These are phyloP conservation scores for Cygnus atratus DNA, from an alignment of 2,113 vertebrate species.

Conservation along the genomic window DNA sequence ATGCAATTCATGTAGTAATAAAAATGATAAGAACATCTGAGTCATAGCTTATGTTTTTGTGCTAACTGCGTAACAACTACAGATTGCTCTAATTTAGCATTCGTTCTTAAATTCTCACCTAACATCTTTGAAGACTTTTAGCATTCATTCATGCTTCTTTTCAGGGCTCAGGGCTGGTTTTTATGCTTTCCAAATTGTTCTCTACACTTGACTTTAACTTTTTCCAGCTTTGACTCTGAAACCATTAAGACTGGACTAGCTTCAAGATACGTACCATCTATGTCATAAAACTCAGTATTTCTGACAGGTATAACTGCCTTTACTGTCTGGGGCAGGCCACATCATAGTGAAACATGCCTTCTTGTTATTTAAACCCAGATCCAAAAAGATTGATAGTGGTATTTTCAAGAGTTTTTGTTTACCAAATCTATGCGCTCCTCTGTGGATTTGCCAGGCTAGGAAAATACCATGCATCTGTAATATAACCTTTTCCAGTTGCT, in stretches of 20 bases:
- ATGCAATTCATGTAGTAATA: constrained; percentile 7
- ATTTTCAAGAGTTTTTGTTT: constrained; percentile 34
- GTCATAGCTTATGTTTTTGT: neutral
- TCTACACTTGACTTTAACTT: neutral
- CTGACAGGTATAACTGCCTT: neutral
- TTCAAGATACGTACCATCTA: neutral
- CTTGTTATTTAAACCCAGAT: constrained; percentile 12
- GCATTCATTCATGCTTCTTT: neutral
- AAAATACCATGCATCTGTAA: neutral
- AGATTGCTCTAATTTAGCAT: neutral
- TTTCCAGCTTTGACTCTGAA: constrained; percentile 11
- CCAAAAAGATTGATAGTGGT: neutral
- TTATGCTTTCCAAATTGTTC: constrained; percentile 14
- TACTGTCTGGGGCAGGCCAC: neutral
- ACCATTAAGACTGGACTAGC: neutral
- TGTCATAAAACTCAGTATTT: neutral
- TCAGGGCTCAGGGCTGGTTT: neutral
- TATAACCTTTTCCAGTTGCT: neutral
- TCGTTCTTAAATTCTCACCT: neutral
- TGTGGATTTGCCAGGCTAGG: constrained; percentile 45
- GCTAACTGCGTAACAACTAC: neutral
- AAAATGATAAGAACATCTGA: constrained; percentile 1
- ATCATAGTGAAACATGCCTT: constrained; percentile 1
- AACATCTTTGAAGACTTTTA: neutral
- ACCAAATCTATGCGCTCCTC: constrained; percentile 7